These are phyloP conservation scores for Theristus sp. DNA, from an alignment of 2,888 invertebrate genomes.

Conservation along the genomic window DNA sequence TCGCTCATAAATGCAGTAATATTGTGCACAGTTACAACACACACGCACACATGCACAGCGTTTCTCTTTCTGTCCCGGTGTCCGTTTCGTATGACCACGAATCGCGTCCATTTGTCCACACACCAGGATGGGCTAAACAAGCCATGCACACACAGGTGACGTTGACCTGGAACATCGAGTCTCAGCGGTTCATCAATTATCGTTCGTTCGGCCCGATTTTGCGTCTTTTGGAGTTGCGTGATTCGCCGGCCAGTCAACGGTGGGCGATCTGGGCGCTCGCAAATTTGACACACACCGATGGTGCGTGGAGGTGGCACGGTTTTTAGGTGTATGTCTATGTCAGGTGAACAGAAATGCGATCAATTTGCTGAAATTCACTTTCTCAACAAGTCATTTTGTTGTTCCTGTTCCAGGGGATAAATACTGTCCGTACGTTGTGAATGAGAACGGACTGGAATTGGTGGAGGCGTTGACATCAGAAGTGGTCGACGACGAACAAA, in stretches of 20 bases:
- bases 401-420: neutral
- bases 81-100: too few species aligned
- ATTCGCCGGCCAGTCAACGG: slow-evolving; percentile 75
- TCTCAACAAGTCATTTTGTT: neutral
- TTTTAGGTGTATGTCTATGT: neutral
- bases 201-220: slow-evolving; percentile 84
- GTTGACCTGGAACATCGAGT: slow-evolving; percentile 63
- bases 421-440: neutral
- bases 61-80: too few species aligned
- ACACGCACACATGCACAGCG: too few species aligned
- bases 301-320: slow-evolving; percentile 46
- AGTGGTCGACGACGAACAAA: neutral
- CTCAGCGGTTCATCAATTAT: slow-evolving; percentile 85
- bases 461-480: neutral
- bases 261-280: slow-evolving; percentile 96
- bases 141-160: slow-evolving; percentile 69
- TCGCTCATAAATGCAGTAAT: too few species aligned
- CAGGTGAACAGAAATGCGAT: too few species aligned
- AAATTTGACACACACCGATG: slow-evolving; percentile 76
- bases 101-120: too few species aligned
- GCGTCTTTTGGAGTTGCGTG: slow-evolving; percentile 49
- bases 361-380: too few species aligned
- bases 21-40: too few species aligned
- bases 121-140: too few species aligned
- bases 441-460: neutral